Percentiles rank a stretch among this genome's conserved stretches.
These are phyloP conservation scores for Thysanoteuthis rhombus DNA, from an alignment of 2,888 invertebrate genomes.

Conservation along the genomic window DNA sequence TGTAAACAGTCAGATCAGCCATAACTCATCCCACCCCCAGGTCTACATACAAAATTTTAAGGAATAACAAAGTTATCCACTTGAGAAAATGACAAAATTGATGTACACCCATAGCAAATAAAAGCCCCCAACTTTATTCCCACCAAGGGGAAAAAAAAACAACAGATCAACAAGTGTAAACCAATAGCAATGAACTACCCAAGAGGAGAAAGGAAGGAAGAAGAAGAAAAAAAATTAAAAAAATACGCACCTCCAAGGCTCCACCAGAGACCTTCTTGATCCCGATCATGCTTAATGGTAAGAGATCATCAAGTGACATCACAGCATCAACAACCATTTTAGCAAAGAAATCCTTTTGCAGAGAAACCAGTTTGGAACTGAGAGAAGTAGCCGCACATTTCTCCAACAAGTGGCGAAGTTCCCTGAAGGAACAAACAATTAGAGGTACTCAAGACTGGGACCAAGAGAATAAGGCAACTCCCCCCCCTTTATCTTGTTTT, in stretches of 20 bases:
- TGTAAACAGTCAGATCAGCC: no score
- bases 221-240: not conserved
- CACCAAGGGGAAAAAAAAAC: constrained; percentile 34
- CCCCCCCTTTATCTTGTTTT: no score
- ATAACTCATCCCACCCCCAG: no score
- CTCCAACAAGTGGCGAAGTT: constrained; percentile 69
- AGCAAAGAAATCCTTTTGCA: constrained; percentile 94
- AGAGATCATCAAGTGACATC: constrained; percentile 81
- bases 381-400: constrained; percentile 96
- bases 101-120: no score
- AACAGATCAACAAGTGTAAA: no score
- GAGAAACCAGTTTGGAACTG: constrained; percentile 95
- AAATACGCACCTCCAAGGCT: constrained; percentile 75
- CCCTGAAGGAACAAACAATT: constrained; percentile 51
- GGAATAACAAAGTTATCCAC: no score
- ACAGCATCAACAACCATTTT: constrained; percentile 99
- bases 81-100: no score
- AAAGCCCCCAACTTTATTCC: no score
- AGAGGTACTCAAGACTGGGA: no score
- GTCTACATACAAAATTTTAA: no score
- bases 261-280: constrained; percentile 89
- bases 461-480: no score
- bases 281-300: constrained; percentile 98
- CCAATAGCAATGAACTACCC: not conserved
- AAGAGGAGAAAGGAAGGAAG: not conserved